Base-by-base conservation (phyloP, 2,888 invertebrate species). In the Eupithecia pulchellata region DNA sequence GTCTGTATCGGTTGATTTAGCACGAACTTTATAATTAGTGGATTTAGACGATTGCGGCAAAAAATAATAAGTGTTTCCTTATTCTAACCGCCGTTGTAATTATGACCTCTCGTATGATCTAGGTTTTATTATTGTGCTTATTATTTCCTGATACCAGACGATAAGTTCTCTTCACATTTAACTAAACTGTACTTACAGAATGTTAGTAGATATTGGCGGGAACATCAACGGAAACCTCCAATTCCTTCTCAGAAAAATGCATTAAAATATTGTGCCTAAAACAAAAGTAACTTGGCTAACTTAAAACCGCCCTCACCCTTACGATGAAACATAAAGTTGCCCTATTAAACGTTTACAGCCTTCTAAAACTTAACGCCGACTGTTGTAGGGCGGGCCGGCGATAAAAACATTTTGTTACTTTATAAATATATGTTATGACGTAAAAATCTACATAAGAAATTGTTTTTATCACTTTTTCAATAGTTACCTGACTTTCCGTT, bases 301-400 rank as follows among this genome's bases (percentile, higher is more conserved):
- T 75, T 75, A 72, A 83, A 84, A 83, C 68, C 72, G 66, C 72
- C 75, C 74, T 75, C 69, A 71, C 76, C 77, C 85, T 79, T 71
- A 79, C 81, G 81, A 80, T 81, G 81, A 82, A 82, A 89, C 89
- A 88, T 89, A 89, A 90, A 90, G 84, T 89, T 89, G 88, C 88
- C 91, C 92, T 86, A 91, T 93, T 91, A 92, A 92, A 90, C 84
- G 86, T 92, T 92, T 92, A 92, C 89, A 86, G 73, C 81, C 80
- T 81, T 79, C 84, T 84, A 84, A 82, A 87, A 85, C 82, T 84
- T 84, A 77, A 79, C 80, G 80, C 83, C 80, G 76, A 81, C 80
- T 77, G 75, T 75, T n/a, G n/a, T n/a, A n/a, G n/a, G n/a, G 36
- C 42, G 42, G 42, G n/a, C 36, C 68, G 69, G 70, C 80, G 80